A percentile compares a stretch with the other conserved stretches of the same genome.
Evolutionary conservation across 2,888 invertebrate genomes (phyloP).

Genomic region (Pollenia griseotomentosa): DNA sequence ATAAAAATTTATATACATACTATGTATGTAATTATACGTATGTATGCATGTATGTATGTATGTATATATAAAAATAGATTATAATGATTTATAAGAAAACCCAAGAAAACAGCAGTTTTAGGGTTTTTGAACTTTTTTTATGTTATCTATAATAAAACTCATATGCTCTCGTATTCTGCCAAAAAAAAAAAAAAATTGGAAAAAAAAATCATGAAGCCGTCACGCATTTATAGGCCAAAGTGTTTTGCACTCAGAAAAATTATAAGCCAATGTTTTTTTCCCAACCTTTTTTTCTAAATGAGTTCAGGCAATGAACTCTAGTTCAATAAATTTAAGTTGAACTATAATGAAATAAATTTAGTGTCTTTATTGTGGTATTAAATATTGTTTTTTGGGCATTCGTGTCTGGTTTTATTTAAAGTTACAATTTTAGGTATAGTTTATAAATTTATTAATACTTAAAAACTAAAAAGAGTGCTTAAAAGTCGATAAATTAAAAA

Average conservation of each 20-base stretch:
- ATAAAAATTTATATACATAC: neutral
- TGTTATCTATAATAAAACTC: neutral
- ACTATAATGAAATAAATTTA: conserved; percentile 28
- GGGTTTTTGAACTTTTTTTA: conserved; percentile 65
- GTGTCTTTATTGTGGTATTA: conserved; percentile 25
- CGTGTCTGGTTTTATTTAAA: conserved; percentile 9
- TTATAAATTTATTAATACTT: neutral
- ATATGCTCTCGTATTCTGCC: conserved; percentile 23
- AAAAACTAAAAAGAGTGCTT: neutral
- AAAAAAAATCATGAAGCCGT: conserved; percentile 34
- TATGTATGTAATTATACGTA: neutral
- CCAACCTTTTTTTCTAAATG: conserved; percentile 3
- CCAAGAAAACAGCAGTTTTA: conserved; percentile 7
- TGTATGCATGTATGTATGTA: neutral
- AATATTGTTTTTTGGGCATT: neutral
- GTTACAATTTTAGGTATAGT: neutral
- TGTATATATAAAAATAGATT: neutral
- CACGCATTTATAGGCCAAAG: conserved; percentile 68
- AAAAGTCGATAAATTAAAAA: too few species aligned
- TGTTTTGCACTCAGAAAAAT: conserved; percentile 49
- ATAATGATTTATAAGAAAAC: conserved; percentile 35
- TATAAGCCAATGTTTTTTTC: conserved; percentile 32
- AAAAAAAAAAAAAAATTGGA: conserved; percentile 53
- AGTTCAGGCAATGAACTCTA: conserved; percentile 60
- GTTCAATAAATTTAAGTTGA: conserved; percentile 51